Conservation (phyloP, 2,113 vertebrate genomes). For the Arvicanthis niloticus region DNA sequence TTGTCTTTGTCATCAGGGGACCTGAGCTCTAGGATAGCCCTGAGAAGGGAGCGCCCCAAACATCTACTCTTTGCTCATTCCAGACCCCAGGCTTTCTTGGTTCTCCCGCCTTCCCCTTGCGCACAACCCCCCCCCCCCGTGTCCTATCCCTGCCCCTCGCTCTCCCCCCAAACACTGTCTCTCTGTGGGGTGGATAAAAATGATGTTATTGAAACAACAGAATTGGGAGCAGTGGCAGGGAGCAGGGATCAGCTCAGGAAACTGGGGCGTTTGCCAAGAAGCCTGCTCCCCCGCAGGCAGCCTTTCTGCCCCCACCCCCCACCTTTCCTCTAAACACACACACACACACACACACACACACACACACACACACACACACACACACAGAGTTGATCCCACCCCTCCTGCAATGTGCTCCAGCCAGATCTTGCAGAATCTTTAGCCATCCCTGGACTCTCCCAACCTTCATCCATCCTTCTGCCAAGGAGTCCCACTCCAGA, state of each 20-base stretch:
- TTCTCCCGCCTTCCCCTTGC: background rate
- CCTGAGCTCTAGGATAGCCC: slow-evolving; percentile 85
- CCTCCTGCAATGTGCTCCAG: slow-evolving; percentile 61
- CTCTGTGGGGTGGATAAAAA: slow-evolving; percentile 84
- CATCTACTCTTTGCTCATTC: slow-evolving; percentile 67
- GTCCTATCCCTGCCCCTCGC: slow-evolving; percentile 60
- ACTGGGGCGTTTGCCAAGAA: slow-evolving; percentile 84
- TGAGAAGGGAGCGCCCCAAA: slow-evolving; percentile 79
- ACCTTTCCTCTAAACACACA: slow-evolving; percentile 81
- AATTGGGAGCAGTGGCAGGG: slow-evolving; percentile 83
- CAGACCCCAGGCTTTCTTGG: slow-evolving; percentile 63
- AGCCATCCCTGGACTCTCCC: slow-evolving; percentile 41
- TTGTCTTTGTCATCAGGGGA: slow-evolving; percentile 91
- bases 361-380: no score
- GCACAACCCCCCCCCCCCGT: background rate
- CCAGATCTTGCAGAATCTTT: slow-evolving; percentile 66
- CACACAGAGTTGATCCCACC: slow-evolving; percentile 67
- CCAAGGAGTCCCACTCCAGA: slow-evolving; percentile 12
- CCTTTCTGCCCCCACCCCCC: slow-evolving; percentile 81
- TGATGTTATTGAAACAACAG: slow-evolving; percentile 86
- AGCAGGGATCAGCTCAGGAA: slow-evolving; percentile 83
- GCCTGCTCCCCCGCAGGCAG: slow-evolving; percentile 82
- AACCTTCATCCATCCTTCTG: background rate
- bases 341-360: background rate
- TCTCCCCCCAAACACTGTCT: slow-evolving; percentile 69